Base-by-base conservation (phyloP, 2,113 vertebrate genomes). In the Rhinoptilus africanus region DNA sequence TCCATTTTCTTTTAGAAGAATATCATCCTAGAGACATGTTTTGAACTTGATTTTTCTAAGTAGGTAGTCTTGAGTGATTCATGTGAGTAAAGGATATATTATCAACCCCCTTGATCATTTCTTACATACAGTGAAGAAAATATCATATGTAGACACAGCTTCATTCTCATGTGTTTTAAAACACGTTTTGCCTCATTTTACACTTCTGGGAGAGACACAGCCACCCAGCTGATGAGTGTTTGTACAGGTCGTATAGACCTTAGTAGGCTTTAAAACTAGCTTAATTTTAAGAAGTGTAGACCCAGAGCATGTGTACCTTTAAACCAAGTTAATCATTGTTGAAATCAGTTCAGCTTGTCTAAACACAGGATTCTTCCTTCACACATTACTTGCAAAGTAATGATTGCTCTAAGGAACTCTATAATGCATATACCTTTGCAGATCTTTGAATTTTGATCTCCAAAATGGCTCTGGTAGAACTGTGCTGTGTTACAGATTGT, bases 161-260 rank as follows among this genome's bases (percentile, higher is more conserved):
- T 64, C 3, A 2, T 30, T 83, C 50, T 79, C 0, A 0, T 0
- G 0, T 53, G 15, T 16, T 91, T 54, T 68, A 39, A 43, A 82
- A 79, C 68, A 6, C 10, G 17, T 48, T 95, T 56, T 86, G 35
- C 22, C 34, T 59, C 27, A 69, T 80, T 80, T 79, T 45, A 41
- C 24, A 22, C 8, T 48, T 28, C 34, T 34, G 10, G 34, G 22
- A 67, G 41, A 53, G 32, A 59, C 5, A 74, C 12, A 48, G 19
- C 11, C 11, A 81, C 21, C 3, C 28, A 81, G 26, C 8, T 64
- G 15, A 64, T 2, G 2, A 20, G 27, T 53, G 18, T 51, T 71
- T 56, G 30, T 41, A 37, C 5, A 26, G 35, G 24, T 39, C 48
- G 59, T 24, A 24, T 3, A 73, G 27, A 32, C 14, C 24, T 80